Evolutionary conservation across 2,113 vertebrate genomes (phyloP), one percentile per base, ranked within the genome.

Genomic region (Phylloscopus whistleri): DNA sequence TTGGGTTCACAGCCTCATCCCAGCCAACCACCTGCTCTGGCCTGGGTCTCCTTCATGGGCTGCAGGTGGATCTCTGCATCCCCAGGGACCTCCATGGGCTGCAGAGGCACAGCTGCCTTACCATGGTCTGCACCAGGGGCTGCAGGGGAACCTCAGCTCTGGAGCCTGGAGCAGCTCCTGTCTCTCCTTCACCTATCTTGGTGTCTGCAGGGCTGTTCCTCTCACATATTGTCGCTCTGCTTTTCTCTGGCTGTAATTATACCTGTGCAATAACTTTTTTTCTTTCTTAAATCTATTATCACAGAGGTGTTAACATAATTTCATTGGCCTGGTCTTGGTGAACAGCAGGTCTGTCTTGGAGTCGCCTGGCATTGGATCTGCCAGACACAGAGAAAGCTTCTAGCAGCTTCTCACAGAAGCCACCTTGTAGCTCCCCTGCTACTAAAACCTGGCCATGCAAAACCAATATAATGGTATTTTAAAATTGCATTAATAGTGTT

Each of bases 171-270:
- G 35, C 23, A n/a, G 6, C 41, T 48, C 4, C 18, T 23, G 33
- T 1, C 11, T 3, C 41, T 48, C 12, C 23, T 55, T 63, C 52
- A 26, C 21, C 0, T 1, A 1, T 3, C 30, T 48, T 3, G 23
- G 18, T 56, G 23, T 64, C 60, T n/a, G 60, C 30, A 41, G 23
- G 24, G 51, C 12, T 56, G 18, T 28, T 39, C 11, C 11, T 41
- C 30, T 56, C 10, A n/a, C 8, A 4, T n/a, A 13, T 8, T n/a
- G 4, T 66, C 0, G 0, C 13, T 10, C 16, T 28, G 23, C 69
- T 48, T 30, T 41, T 74, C 7, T 56, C 51, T 49, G 24, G 30
- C 12, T 16, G 8, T 10, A 48, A 1, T 49, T 66, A 24, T 2
- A n/a, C 7, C 8, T 49, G 20, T 5, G 3, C 35, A 24, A 6